Evolutionary conservation across 2,888 invertebrate species (phyloP).

Genomic region (Horisme vitalbata): DNA sequence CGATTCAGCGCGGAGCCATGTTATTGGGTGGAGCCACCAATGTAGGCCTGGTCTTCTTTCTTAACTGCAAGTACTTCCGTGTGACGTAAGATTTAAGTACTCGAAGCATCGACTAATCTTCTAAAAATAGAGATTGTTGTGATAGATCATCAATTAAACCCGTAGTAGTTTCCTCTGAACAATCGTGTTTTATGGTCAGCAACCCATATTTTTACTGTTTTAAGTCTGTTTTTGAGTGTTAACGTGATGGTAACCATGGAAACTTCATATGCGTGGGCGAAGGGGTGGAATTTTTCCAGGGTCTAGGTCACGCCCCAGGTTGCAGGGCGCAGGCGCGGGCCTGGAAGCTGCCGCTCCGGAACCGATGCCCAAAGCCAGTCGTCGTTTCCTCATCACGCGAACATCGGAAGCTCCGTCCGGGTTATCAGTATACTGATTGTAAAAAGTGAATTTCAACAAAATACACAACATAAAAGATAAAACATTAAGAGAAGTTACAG

Average conservation of each 20-base stretch:
- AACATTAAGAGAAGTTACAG: too few species aligned
- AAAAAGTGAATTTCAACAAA: conserved; percentile 1
- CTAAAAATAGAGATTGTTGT: background rate
- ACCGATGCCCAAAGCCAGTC: conserved; percentile 52
- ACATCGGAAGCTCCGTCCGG: conserved; percentile 13
- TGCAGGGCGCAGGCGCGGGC: conserved; percentile 66
- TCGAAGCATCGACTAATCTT: conserved; percentile 25
- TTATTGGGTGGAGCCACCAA: conserved; percentile 64
- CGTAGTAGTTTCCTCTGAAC: background rate
- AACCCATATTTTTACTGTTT: conserved; percentile 25
- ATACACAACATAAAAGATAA: too few species aligned
- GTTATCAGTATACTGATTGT: background rate
- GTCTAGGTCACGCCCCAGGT: conserved; percentile 82
- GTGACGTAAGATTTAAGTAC: conserved; percentile 37
- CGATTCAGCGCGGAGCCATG: conserved; percentile 36
- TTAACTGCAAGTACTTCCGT: conserved; percentile 44
- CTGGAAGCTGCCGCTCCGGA: conserved; percentile 48
- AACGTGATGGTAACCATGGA: conserved; percentile 59
- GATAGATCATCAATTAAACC: conserved; percentile 2
- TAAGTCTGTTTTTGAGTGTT: conserved; percentile 40
- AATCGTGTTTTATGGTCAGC: background rate
- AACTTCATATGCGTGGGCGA: conserved; percentile 67
- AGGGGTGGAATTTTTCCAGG: conserved; percentile 77
- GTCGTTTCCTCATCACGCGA: conserved; percentile 54
- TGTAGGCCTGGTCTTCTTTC: conserved; percentile 49